Evolutionary conservation across 2,797 vertebrate species (phyloP), one percentile per base, ranked within the genome.

Genomic region (Nothura maculosa): DNA sequence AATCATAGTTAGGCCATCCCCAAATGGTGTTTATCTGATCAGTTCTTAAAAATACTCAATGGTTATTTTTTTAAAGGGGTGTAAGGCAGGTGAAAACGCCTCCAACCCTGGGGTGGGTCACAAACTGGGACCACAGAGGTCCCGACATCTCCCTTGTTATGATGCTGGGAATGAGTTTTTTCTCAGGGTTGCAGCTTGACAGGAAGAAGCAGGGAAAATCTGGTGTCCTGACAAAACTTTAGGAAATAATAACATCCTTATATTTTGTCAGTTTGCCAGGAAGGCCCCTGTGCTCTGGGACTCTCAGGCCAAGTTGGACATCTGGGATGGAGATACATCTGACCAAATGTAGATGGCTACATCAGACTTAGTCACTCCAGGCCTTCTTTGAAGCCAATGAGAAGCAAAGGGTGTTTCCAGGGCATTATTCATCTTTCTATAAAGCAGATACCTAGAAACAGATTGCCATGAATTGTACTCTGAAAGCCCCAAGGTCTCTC

Each of bases 121-220:
- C 54, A 83, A 88, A 55, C 45, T 43, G 54, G 70, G 74, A 86
- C 0, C 0, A 12, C 32, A 92, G 57, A 87, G 81, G 87, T 92
- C 85, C 36, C 91, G 94, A 92, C 89, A 93, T 93, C 68, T 91
- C 36, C 36, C 22, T 81, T 85, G 63, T 70, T 81, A 38, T 0
- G 30, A 55, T 69, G 83, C 88, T 96, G 95, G 94, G 95, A 96
- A 95, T 94, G 18, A 86, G 69, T 94, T 94, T 90, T 67, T 96
- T 95, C 95, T 96, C 95, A 95, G 92, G 90, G 47, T 60, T 93
- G 57, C 90, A 94, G 83, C 90, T 92, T 92, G 90, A 95, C 93
- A 96, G 94, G 93, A 96, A 95, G 94, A 94, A 93, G 91, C 48
- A 52, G 93, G 60, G 93, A 93, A 93, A 95, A 64, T 95, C 74